Percentiles rank a stretch among this genome's conserved stretches.
phyloP scores from a whole-genome alignment of 1,140 invertebrate genomes.

The Chlorops oryzae region DNA sequence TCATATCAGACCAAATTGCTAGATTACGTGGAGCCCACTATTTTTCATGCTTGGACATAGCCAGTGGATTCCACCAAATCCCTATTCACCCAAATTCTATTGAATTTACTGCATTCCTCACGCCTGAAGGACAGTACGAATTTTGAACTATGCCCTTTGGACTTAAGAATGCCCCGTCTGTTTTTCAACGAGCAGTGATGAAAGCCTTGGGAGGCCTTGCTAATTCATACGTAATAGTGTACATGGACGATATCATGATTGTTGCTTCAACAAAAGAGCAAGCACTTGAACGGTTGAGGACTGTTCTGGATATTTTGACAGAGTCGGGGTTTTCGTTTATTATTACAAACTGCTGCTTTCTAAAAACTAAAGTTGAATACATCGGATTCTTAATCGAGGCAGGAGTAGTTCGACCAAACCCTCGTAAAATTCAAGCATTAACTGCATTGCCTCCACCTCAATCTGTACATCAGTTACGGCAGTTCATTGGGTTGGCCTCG shows the following conservation, averaged over 20 bases:
- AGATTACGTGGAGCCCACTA: slow-evolving; percentile 28
- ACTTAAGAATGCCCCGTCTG: too few species aligned
- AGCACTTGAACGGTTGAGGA: neutral
- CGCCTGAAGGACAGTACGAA: neutral
- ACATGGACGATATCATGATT: too few species aligned
- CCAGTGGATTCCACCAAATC: slow-evolving; percentile 29
- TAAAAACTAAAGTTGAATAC: slow-evolving; percentile 28
- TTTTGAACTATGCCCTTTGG: neutral
- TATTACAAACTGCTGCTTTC: slow-evolving; percentile 26
- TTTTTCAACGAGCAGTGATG: too few species aligned
- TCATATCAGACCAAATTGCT: slow-evolving; percentile 46
- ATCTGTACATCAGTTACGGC: slow-evolving; percentile 25
- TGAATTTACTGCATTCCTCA: slow-evolving; percentile 24
- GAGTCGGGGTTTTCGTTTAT: neutral
- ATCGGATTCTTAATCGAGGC: slow-evolving; percentile 28
- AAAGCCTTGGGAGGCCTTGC: neutral
- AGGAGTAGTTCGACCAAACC: slow-evolving; percentile 29
- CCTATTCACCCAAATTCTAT: slow-evolving; percentile 18
- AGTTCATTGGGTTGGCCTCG: slow-evolving; percentile 27
- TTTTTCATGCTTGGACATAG: slow-evolving; percentile 46
- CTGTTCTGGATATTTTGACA: neutral
- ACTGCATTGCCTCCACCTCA: slow-evolving; percentile 30
- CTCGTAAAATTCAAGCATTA: slow-evolving; percentile 35
- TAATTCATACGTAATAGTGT: too few species aligned
- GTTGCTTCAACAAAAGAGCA: neutral